phyloP scores from a whole-genome alignment of 2,113 vertebrate species.

The Balaeniceps rex region DNA sequence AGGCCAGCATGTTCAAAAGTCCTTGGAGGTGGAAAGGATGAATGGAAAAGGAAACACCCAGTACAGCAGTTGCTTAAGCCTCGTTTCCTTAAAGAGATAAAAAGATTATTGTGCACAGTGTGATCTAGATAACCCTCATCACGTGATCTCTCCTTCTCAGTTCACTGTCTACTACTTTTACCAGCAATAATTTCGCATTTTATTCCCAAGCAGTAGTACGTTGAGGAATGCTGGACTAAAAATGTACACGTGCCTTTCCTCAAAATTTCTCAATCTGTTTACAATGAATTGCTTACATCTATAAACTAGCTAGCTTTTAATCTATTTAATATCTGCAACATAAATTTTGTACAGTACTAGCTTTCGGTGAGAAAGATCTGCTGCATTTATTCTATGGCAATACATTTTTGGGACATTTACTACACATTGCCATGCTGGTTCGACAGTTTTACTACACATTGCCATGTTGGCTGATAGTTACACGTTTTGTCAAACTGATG shows the following conservation, averaged over 20 bases:
- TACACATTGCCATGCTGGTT: accelerated
- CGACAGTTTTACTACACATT: neutral
- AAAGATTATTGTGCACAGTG: neutral
- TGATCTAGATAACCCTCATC: neutral
- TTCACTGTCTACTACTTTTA: neutral
- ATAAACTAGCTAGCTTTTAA: neutral
- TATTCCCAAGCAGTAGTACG: neutral
- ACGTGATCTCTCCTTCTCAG: neutral
- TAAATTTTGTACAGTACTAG: neutral
- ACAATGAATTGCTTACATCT: neutral
- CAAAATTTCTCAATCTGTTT: neutral
- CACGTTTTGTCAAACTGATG: neutral
- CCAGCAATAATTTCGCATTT: neutral
- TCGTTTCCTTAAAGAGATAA: slow-evolving; percentile 3
- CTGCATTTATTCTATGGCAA: neutral
- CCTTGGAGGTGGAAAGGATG: neutral
- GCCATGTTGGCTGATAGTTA: neutral
- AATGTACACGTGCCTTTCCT: accelerated
- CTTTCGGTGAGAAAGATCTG: neutral
- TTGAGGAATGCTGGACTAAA: neutral
- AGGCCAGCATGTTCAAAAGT: neutral
- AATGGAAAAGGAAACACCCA: neutral
- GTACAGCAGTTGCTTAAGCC: neutral
- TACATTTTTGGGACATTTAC: neutral
- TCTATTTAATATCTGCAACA: neutral